Conservation (phyloP, 2,797 vertebrate genomes). For the Neostethus bicornis region DNA sequence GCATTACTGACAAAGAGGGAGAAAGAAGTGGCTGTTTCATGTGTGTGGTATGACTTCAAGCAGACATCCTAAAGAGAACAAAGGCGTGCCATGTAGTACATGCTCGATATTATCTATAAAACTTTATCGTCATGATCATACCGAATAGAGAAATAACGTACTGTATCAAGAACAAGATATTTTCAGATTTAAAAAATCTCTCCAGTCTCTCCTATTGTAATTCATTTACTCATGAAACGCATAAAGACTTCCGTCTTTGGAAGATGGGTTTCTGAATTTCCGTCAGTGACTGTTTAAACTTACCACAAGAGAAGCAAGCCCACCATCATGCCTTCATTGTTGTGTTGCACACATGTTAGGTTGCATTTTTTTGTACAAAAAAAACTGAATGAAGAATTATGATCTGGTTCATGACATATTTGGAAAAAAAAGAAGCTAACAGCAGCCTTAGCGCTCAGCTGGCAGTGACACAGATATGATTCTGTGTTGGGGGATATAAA, state of each 20-base stretch:
- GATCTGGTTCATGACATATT: not conserved
- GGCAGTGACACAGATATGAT: conserved; percentile 24
- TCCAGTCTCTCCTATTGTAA: too few species aligned
- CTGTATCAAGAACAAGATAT: too few species aligned
- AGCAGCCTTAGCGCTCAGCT: not conserved
- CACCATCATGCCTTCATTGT: conserved; percentile 1
- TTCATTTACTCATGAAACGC: too few species aligned
- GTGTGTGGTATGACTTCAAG: conserved; percentile 34
- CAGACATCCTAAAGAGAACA: conserved; percentile 26
- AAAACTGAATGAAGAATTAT: not conserved
- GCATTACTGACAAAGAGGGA: conserved; percentile 31
- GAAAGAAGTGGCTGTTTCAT: conserved; percentile 19
- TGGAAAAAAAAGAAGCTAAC: not conserved
- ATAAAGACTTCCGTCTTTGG: too few species aligned
- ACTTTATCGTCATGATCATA: too few species aligned
- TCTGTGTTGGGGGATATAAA: conserved; percentile 31
- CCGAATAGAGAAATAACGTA: too few species aligned
- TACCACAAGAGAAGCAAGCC: too few species aligned
- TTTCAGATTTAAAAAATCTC: too few species aligned
- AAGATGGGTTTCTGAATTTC: too few species aligned
- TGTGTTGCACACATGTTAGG: not conserved
- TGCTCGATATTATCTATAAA: not conserved
- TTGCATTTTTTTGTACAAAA: not conserved
- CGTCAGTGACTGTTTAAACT: too few species aligned
- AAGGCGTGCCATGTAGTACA: not conserved